Conservation (phyloP, 2,113 vertebrate species). For the Puffinus mauretanicus region DNA sequence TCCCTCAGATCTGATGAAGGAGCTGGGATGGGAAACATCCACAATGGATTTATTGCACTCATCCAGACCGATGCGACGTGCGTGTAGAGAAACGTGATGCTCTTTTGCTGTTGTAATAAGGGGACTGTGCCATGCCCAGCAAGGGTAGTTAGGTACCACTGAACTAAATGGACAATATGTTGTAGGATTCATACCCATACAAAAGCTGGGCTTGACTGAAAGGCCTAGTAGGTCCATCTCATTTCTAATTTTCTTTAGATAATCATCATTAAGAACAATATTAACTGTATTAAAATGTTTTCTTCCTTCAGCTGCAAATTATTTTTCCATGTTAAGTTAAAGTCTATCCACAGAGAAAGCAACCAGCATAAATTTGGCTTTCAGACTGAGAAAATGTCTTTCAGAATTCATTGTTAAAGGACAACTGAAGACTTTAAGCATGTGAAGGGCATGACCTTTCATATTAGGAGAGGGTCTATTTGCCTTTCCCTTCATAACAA, state of each 20-base stretch:
- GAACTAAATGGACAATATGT: neutral
- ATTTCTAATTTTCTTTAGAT: neutral
- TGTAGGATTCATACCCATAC: neutral
- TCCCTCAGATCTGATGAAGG: neutral
- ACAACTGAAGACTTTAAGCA: neutral
- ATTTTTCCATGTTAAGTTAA: neutral
- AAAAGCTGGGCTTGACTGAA: neutral
- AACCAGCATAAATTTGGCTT: neutral
- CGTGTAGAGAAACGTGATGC: neutral
- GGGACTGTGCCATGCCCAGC: neutral
- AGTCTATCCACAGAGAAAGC: neutral
- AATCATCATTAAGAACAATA: neutral
- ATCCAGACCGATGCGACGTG: neutral
- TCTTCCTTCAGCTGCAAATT: neutral
- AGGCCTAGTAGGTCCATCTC: neutral
- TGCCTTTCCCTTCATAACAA: neutral
- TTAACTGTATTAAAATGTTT: neutral
- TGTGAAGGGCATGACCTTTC: neutral
- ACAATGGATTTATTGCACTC: neutral
- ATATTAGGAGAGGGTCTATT: neutral
- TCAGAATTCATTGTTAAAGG: neutral
- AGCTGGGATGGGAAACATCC: neutral
- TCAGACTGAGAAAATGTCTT: neutral
- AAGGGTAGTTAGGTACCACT: neutral
- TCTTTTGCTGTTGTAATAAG: neutral